A percentile compares a stretch with the other conserved stretches of the same genome.
These are phyloP conservation scores for Montipora sp. DNA, from an alignment of 64 coral and sea anemone genomes.

Conservation along the genomic window DNA sequence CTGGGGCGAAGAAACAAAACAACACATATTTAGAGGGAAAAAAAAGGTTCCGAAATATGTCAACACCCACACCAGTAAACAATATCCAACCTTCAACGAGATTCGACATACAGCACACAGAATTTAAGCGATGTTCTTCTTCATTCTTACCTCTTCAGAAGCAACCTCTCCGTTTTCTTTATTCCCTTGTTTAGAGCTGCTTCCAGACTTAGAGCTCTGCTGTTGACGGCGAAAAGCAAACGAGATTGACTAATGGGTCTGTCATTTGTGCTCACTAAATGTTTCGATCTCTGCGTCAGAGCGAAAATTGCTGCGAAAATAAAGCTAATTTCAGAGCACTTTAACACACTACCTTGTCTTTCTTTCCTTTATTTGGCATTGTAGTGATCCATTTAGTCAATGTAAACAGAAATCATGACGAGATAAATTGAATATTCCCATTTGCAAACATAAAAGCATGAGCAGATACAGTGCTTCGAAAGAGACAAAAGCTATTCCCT, in stretches of 20 bases:
- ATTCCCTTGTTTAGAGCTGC: slow-evolving; percentile 74
- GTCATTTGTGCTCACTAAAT: not conserved
- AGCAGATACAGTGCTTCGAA: not conserved
- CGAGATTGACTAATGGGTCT: slow-evolving; percentile 34
- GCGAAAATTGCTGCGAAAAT: slow-evolving; percentile 27
- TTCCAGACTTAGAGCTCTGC: slow-evolving; percentile 71
- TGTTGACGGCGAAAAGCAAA: slow-evolving; percentile 15
- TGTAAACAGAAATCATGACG: slow-evolving; percentile 38
- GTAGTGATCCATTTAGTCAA: slow-evolving; percentile 57
- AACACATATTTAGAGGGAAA: not conserved
- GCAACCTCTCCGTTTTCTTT: slow-evolving; percentile 83
- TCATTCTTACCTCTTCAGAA: slow-evolving; percentile 70
- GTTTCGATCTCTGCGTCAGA: not conserved
- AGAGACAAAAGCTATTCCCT: slow-evolving; percentile 7
- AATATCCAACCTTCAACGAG: not conserved
- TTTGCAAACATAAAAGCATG: slow-evolving; percentile 30
- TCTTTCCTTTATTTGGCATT: slow-evolving; percentile 97
- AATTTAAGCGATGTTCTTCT: not conserved
- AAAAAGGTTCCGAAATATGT: slow-evolving; percentile 42
- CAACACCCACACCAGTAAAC: slow-evolving; percentile 74
- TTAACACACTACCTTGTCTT: slow-evolving; percentile 81
- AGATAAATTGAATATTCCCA: slow-evolving; percentile 49
- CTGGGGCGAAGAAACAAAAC: slow-evolving; percentile 21
- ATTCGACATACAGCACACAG: not conserved
- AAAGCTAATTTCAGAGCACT: not conserved